These are phyloP conservation scores for Sinella curviseta DNA, from an alignment of 1,140 invertebrate genomes.

Conservation along the genomic window DNA sequence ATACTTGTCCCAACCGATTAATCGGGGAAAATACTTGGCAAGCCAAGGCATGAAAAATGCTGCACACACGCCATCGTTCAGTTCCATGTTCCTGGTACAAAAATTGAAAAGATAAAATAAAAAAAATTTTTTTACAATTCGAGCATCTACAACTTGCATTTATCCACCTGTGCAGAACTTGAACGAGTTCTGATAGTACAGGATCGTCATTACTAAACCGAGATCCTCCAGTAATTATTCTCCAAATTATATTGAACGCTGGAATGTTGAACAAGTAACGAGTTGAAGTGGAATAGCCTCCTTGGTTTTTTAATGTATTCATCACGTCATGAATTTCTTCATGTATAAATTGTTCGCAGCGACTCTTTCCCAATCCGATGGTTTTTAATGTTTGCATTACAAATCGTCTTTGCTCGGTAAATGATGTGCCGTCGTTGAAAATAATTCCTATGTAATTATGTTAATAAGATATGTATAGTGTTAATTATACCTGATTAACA, in stretches of 20 bases:
- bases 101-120: neutral
- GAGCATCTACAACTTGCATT: neutral
- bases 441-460: slow-evolving; percentile 34
- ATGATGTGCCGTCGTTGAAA: slow-evolving; percentile 40
- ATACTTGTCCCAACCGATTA: slow-evolving; percentile 38
- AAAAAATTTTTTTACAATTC: neutral
- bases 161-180: slow-evolving; percentile 32
- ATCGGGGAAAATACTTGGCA: slow-evolving; percentile 25
- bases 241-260: slow-evolving; percentile 39
- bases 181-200: slow-evolving; percentile 15
- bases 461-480: neutral
- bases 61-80: slow-evolving; percentile 32
- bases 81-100: slow-evolving; percentile 43
- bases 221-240: slow-evolving; percentile 31
- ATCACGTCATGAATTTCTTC: slow-evolving; percentile 21
- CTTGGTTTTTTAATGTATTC: neutral
- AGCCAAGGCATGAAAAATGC: slow-evolving; percentile 45
- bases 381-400: slow-evolving; percentile 22
- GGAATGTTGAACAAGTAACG: slow-evolving; percentile 39
- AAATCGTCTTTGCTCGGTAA: slow-evolving; percentile 40
- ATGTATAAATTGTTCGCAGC: slow-evolving; percentile 29
- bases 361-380: slow-evolving; percentile 30
- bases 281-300: slow-evolving; percentile 25
- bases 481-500: neutral
- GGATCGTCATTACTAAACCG: slow-evolving; percentile 30